These are phyloP conservation scores for Nyctereutes procyonoides DNA, from an alignment of 2,113 vertebrate species.

Conservation along the genomic window DNA sequence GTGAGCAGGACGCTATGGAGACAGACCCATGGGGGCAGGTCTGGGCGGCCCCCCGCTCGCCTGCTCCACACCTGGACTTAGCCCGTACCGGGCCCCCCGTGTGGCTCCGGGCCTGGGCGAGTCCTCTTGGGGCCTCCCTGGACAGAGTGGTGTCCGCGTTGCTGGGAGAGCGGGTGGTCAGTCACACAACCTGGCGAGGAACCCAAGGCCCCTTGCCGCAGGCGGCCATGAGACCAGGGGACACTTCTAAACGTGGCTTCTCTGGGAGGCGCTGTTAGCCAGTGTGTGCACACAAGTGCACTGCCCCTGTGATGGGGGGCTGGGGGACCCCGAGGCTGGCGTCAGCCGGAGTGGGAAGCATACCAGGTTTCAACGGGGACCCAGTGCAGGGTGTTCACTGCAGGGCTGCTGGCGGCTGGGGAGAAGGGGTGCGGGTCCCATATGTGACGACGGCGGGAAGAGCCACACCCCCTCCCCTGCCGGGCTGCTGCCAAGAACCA, in stretches of 20 bases:
- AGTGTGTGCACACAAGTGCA: rapidly evolving
- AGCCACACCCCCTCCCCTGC: too few relatives aligned
- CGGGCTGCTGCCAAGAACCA: too few relatives aligned
- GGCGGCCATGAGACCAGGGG: background rate
- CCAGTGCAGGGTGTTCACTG: rapidly evolving
- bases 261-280: background rate
- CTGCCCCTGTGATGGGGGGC: background rate
- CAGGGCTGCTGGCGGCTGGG: rapidly evolving
- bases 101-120: background rate
- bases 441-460: background rate
- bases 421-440: background rate
- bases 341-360: background rate
- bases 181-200: background rate
- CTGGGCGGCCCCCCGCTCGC: background rate
- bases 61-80: background rate
- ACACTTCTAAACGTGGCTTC: background rate
- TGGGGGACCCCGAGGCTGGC: background rate
- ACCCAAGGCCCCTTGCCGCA: too few relatives aligned
- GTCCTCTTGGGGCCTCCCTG: background rate
- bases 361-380: background rate
- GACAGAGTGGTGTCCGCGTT: background rate
- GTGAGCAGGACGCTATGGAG: rapidly evolving
- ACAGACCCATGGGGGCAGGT: rapidly evolving
- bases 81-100: background rate
- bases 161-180: background rate